phyloP scores from a whole-genome alignment of 1,140 invertebrate genomes.

The Spodoptera litura region DNA sequence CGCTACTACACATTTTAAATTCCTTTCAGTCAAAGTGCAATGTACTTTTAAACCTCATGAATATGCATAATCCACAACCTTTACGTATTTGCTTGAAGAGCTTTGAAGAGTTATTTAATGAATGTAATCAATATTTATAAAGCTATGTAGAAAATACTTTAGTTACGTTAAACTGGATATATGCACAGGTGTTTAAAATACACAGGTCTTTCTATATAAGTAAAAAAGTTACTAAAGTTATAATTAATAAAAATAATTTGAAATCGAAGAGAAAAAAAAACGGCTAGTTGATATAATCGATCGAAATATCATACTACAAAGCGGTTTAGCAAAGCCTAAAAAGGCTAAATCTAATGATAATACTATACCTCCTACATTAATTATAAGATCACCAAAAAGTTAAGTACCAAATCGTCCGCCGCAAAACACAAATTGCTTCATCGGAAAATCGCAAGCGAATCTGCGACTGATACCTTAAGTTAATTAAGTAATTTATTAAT shows the following conservation, averaged over 20 bases:
- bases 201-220: no score
- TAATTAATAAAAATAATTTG: no score
- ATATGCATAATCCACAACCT: conserved; percentile 25
- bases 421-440: conserved; percentile 5
- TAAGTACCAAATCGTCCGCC: background rate
- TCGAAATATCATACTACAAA: no score
- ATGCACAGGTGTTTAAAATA: no score
- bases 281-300: no score
- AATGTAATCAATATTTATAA: background rate
- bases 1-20: background rate
- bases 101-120: background rate
- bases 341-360: no score
- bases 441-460: conserved; percentile 2
- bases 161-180: no score
- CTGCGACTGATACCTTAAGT: background rate
- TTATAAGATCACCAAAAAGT: no score
- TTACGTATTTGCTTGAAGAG: conserved; percentile 1
- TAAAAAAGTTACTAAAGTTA: no score
- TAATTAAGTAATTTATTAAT: conserved; percentile 10
- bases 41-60: conserved; percentile 31
- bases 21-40: background rate
- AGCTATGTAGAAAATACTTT: background rate
- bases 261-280: no score
- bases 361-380: no score
- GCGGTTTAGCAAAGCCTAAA: background rate